These are phyloP conservation scores for Lissonota sp. DNA, from an alignment of 2,888 invertebrate genomes.

Conservation along the genomic window DNA sequence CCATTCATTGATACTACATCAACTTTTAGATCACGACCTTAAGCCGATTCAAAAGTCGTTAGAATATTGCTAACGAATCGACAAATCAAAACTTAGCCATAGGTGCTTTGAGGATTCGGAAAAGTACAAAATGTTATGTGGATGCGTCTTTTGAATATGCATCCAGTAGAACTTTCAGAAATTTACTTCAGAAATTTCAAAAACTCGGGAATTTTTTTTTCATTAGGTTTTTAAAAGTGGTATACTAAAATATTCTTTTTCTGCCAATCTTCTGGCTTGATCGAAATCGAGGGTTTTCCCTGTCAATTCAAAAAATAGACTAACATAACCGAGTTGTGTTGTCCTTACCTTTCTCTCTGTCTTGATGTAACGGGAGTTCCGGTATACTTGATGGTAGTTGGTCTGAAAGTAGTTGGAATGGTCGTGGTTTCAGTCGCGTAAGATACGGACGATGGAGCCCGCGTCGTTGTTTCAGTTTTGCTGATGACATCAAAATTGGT, in stretches of 20 bases:
- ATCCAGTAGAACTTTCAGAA: no score
- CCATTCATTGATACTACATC: no score
- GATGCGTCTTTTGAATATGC: no score
- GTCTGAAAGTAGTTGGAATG: slow-evolving; percentile 70
- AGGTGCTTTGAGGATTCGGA: no score
- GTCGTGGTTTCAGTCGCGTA: slow-evolving; percentile 9
- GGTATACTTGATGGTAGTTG: slow-evolving; percentile 70
- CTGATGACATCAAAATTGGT: slow-evolving; percentile 59
- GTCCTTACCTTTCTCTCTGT: slow-evolving; percentile 64
- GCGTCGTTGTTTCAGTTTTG: slow-evolving; percentile 73
- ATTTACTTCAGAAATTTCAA: background rate
- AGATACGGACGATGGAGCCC: slow-evolving; percentile 65
- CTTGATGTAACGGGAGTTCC: slow-evolving; percentile 61
- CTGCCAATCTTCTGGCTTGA: no score
- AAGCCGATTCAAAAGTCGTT: no score
- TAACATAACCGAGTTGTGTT: background rate
- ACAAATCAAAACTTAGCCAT: no score
- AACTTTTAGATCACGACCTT: no score
- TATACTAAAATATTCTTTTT: background rate
- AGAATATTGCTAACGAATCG: no score
- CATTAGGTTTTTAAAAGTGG: background rate
- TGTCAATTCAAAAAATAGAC: no score
- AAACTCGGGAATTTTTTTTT: background rate
- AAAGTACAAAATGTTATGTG: no score
- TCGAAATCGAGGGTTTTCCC: no score